phyloP scores from a whole-genome alignment of 2,113 vertebrate species.

The Corythaeola cristata region DNA sequence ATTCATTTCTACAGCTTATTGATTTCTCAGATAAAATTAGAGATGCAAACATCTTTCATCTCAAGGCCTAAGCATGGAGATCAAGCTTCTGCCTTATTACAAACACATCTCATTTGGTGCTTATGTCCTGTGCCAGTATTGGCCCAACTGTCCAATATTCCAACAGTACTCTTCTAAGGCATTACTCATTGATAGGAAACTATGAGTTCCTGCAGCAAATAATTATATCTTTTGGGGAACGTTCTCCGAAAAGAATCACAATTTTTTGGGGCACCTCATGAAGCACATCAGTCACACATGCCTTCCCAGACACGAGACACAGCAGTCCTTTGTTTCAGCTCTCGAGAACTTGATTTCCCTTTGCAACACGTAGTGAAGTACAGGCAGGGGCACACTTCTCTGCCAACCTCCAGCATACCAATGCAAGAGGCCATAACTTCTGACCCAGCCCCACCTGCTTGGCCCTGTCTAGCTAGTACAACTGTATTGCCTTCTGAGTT shows the following conservation, averaged over 20 bases:
- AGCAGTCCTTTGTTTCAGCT: background rate
- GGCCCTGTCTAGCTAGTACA: background rate
- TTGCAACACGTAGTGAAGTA: background rate
- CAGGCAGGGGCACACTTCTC: background rate
- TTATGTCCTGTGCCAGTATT: background rate
- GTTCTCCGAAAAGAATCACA: background rate
- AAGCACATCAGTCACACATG: background rate
- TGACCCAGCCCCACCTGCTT: background rate
- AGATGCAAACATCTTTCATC: background rate
- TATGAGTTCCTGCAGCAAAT: background rate
- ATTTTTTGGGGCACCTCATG: background rate
- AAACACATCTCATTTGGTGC: background rate
- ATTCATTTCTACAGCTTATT: background rate
- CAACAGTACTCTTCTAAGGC: background rate
- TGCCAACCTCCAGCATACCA: background rate
- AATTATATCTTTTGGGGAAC: background rate
- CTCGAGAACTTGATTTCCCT: background rate
- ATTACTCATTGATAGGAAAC: background rate
- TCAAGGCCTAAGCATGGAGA: background rate
- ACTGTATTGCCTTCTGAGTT: background rate
- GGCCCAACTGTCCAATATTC: background rate
- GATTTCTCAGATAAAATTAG: conserved; percentile 7
- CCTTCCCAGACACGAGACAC: background rate
- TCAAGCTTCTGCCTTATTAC: background rate
- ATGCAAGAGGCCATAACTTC: background rate